Evolutionary conservation across 1,140 invertebrate genomes (phyloP), one percentile per base, ranked within the genome.

Genomic region (Argopecten irradians): DNA sequence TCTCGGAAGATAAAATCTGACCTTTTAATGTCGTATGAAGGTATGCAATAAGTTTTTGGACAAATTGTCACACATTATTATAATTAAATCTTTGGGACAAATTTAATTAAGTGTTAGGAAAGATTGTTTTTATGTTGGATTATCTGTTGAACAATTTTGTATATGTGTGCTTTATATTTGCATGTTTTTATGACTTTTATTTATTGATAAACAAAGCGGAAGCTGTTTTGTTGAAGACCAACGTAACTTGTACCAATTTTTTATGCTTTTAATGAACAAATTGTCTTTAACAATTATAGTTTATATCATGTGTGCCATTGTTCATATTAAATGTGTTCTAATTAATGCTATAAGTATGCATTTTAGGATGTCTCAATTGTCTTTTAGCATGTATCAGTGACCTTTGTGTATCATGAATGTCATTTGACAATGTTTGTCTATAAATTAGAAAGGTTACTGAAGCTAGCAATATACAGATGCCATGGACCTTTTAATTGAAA

Each of bases 141-240:
- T 28, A 71, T 71, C 55, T 71, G 13, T 71, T 71, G 55, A 71
- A 71, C 5, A 3, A 28, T 71, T 28, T 71, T n/a, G 22, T 71
- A 71, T 71, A 28, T 28, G 22, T n/a, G 22, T n/a, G 22, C n/a
- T 71, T 71, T 71, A 71, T 28, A 71, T 28, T 5, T n/a, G 55
- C 55, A 71, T 71, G 55, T 71, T 71, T 71, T 71, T 71, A 71
- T 71, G n/a, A 71, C 22, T 71, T 28, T 71, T 71, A 71, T 71
- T 71, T 71, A 71, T 71, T 71, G 55, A 71, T 71, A 19, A 46
- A 71, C 55, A 71, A n/a, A 71, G 8, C 55, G 28, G n/a, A 71
- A 71, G 22, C 55, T 71, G 55, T 71, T 71, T 71, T 71, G n/a
- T 71, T 28, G n/a, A 28, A 28, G 55, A 71, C 55, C 55, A 71